phyloP scores from a whole-genome alignment of 2,113 vertebrate genomes.

The Phalacrocorax brasilianus region DNA sequence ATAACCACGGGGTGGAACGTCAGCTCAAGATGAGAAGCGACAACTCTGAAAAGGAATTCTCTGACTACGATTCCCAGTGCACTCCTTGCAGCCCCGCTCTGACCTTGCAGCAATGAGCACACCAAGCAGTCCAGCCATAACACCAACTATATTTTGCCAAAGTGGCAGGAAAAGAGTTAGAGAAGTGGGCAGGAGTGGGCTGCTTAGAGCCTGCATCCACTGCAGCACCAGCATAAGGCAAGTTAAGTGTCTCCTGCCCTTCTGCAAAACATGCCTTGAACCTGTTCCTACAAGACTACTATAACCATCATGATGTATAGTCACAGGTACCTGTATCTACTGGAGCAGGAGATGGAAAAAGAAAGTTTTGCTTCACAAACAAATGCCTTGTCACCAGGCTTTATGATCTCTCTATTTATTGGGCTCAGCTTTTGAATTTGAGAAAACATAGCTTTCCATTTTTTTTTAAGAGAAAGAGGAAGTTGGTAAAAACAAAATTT shows the following conservation, averaged over 20 bases:
- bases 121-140: neutral
- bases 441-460: fast-evolving
- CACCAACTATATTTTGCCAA: neutral
- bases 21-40: neutral
- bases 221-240: neutral
- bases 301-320: fast-evolving
- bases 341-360: neutral
- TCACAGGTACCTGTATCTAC: neutral
- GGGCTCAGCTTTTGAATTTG: neutral
- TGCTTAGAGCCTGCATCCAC: neutral
- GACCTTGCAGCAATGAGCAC: neutral
- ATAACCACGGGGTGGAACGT: neutral
- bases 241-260: neutral
- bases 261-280: neutral
- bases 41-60: neutral
- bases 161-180: neutral
- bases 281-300: neutral
- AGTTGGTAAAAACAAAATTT: neutral
- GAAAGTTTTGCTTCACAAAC: neutral
- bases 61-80: neutral
- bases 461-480: neutral
- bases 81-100: neutral
- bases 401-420: neutral
- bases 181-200: neutral
- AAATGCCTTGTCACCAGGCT: neutral